A percentile compares a stretch with the other conserved stretches of the same genome.
phyloP scores from a whole-genome alignment of 2,113 vertebrate genomes.

The Rhegmatorhina hoffmannsi region DNA sequence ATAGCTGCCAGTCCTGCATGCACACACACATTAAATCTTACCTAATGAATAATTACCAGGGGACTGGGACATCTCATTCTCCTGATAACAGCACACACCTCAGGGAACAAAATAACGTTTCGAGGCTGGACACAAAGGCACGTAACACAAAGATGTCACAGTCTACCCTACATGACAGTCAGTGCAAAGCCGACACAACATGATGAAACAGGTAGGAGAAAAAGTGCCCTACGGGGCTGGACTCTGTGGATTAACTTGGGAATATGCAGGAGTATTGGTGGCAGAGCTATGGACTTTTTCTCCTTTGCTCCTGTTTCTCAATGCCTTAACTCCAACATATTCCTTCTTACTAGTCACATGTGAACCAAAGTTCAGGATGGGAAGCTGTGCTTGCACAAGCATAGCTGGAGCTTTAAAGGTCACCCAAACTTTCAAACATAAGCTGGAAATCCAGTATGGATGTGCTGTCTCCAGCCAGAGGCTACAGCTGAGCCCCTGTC shows the following conservation, averaged over 20 bases:
- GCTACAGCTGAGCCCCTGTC: background rate
- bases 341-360: background rate
- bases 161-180: background rate
- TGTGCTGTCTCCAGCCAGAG: background rate
- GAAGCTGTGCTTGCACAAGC: background rate
- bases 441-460: background rate
- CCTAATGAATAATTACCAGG: slow-evolving; percentile 45
- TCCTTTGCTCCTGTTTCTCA: background rate
- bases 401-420: background rate
- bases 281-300: background rate
- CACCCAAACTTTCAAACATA: background rate
- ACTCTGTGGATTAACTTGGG: background rate
- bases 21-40: slow-evolving; percentile 17
- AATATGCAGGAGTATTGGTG: background rate
- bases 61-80: background rate
- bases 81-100: slow-evolving; percentile 37
- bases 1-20: background rate
- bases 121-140: background rate
- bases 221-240: background rate
- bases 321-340: background rate
- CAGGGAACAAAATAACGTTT: slow-evolving; percentile 16
- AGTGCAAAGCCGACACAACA: background rate
- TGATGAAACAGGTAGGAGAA: background rate
- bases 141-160: background rate
- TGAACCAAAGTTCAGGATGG: background rate